These are phyloP conservation scores for Platycercus adscitus DNA, from an alignment of 2,113 vertebrate species.

Conservation along the genomic window DNA sequence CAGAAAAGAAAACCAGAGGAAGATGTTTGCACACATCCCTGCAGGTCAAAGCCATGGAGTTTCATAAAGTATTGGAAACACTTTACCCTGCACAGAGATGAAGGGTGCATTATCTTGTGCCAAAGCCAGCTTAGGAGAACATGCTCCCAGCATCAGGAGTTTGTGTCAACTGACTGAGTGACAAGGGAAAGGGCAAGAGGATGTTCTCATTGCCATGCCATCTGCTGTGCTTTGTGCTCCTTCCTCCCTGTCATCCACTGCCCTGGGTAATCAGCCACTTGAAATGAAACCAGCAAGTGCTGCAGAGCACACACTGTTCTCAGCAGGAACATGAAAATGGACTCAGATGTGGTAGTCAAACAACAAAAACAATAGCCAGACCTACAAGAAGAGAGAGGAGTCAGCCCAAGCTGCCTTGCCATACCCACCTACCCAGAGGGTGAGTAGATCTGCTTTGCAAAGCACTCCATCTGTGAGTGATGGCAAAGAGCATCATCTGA, in stretches of 20 bases:
- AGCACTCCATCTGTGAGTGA: conserved; percentile 52
- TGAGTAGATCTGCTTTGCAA: conserved; percentile 60
- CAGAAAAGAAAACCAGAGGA: neutral
- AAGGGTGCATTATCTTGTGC: neutral
- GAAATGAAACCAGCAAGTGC: neutral
- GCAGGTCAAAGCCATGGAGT: neutral
- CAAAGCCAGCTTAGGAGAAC: neutral
- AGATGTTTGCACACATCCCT: neutral
- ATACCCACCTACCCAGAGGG: conserved; percentile 39
- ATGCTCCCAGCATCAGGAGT: neutral
- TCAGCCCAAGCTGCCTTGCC: conserved; percentile 19
- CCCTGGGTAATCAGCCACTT: neutral
- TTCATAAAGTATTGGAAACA: neutral
- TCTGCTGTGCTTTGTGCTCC: neutral
- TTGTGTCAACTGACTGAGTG: neutral
- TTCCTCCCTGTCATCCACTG: neutral
- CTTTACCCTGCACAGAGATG: neutral
- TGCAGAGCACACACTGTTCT: neutral
- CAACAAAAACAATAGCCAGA: neutral
- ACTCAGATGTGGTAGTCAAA: conserved; percentile 2
- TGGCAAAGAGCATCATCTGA: conserved; percentile 49
- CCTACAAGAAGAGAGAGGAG: conserved; percentile 12
- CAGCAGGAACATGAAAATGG: neutral
- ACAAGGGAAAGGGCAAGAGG: neutral
- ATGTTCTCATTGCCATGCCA: neutral